These are phyloP conservation scores for Achlya flavicornis DNA, from an alignment of 2,888 invertebrate species.

Conservation along the genomic window DNA sequence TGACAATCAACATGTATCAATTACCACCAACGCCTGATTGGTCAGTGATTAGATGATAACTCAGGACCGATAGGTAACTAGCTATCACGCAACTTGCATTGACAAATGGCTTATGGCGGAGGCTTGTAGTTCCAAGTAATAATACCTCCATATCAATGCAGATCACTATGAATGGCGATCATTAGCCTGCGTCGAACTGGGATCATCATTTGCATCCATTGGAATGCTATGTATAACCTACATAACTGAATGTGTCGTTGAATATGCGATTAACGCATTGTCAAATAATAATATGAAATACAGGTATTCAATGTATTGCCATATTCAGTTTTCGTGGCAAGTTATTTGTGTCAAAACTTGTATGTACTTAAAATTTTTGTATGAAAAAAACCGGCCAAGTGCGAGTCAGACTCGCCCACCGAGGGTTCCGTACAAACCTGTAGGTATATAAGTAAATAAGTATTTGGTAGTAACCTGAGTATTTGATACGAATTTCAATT, in stretches of 20 bases:
- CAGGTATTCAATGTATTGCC: too few species aligned
- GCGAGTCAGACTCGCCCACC: too few species aligned
- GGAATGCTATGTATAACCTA: conserved; percentile 14
- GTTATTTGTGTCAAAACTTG: too few species aligned
- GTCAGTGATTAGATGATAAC: conserved; percentile 46
- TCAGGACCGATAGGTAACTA: conserved; percentile 42
- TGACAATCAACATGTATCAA: conserved; percentile 24
- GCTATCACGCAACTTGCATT: conserved; percentile 35
- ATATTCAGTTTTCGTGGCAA: too few species aligned
- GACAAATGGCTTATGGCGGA: conserved; percentile 44
- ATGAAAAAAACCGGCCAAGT: too few species aligned
- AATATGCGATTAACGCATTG: neutral
- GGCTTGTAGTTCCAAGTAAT: conserved; percentile 55
- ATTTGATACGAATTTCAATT: too few species aligned
- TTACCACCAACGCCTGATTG: conserved; percentile 28
- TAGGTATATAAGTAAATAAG: too few species aligned
- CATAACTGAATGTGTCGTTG: neutral
- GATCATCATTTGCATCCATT: conserved; percentile 62
- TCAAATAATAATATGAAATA: neutral
- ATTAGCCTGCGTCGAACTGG: conserved; percentile 62
- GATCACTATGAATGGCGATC: conserved; percentile 76
- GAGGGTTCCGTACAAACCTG: too few species aligned
- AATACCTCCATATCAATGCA: conserved; percentile 70
- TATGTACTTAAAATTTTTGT: too few species aligned
- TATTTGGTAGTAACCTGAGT: too few species aligned